Percentiles rank a stretch among this genome's conserved stretches.
phyloP scores from a whole-genome alignment of 1,140 invertebrate genomes.

The Camponotus floridanus region DNA sequence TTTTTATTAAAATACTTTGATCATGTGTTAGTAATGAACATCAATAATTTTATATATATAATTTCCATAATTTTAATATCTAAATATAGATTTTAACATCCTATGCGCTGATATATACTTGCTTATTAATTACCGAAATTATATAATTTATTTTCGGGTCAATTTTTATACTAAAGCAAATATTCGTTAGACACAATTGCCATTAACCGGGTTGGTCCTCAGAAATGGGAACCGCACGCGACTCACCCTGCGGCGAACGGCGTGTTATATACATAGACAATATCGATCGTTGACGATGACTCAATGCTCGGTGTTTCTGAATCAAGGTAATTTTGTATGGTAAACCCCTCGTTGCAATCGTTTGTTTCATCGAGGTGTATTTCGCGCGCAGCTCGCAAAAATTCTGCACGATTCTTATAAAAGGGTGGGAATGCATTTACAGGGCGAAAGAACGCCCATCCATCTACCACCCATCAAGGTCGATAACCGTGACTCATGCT shows the following conservation, averaged over 20 bases:
- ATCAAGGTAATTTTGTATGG: conserved; percentile 26
- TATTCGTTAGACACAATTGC: not conserved
- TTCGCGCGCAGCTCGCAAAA: not conserved
- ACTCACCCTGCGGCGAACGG: not conserved
- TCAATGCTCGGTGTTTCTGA: conserved; percentile 41
- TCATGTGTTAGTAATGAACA: not conserved
- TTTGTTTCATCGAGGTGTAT: conserved; percentile 16
- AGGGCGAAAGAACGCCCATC: not conserved
- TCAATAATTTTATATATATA: conserved; percentile 2
- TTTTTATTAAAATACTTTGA: conserved; percentile 2
- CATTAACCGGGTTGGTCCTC: not conserved
- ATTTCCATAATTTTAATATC: not conserved
- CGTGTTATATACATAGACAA: conserved; percentile 20
- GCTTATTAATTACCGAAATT: not conserved
- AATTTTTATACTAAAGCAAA: not conserved
- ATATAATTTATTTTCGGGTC: conserved; percentile 12
- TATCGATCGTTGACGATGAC: conserved; percentile 54
- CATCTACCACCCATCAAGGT: conserved; percentile 28
- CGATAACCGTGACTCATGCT: conserved; percentile 61
- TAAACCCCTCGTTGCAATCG: conserved; percentile 4
- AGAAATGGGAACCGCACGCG: conserved; percentile 33
- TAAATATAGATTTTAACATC: not conserved
- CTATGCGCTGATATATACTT: too few species aligned
- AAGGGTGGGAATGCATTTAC: not conserved
- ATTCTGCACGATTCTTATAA: not conserved